phyloP scores from a whole-genome alignment of 1,140 invertebrate species.

The Chelonus insularis region DNA sequence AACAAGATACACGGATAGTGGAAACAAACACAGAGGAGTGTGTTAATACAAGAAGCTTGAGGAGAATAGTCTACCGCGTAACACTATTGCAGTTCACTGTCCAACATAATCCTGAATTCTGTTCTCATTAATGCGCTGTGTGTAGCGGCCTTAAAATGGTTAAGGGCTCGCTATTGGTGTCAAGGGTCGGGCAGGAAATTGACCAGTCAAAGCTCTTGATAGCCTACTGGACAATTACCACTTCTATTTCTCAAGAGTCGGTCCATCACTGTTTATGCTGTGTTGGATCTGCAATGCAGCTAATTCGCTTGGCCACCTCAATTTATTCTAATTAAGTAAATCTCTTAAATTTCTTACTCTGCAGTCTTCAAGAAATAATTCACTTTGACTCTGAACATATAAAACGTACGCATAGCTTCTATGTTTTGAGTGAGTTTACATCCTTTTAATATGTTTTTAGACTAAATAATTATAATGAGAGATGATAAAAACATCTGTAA shows the following conservation, averaged over 20 bases:
- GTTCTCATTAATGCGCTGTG: neutral
- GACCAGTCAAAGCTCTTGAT: neutral
- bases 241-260: neutral
- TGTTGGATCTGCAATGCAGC: neutral
- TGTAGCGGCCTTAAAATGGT: constrained; percentile 17
- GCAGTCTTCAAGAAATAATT: no score
- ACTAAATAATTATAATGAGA: no score
- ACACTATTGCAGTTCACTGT: constrained; percentile 4
- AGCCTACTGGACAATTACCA: constrained; percentile 11
- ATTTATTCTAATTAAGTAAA: neutral
- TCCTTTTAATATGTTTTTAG: no score
- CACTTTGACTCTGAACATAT: no score
- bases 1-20: neutral
- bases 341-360: neutral
- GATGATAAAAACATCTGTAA: no score
- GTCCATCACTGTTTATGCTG: neutral
- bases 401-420: no score
- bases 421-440: no score
- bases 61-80: constrained; percentile 1
- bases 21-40: neutral
- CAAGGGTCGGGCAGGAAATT: constrained; percentile 5
- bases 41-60: neutral
- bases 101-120: constrained; percentile 13
- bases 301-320: neutral
- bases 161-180: neutral